Percentiles rank a stretch among this genome's conserved stretches.
Conservation (phyloP, 2,888 invertebrate genomes). For the Ectobius pallidus region DNA sequence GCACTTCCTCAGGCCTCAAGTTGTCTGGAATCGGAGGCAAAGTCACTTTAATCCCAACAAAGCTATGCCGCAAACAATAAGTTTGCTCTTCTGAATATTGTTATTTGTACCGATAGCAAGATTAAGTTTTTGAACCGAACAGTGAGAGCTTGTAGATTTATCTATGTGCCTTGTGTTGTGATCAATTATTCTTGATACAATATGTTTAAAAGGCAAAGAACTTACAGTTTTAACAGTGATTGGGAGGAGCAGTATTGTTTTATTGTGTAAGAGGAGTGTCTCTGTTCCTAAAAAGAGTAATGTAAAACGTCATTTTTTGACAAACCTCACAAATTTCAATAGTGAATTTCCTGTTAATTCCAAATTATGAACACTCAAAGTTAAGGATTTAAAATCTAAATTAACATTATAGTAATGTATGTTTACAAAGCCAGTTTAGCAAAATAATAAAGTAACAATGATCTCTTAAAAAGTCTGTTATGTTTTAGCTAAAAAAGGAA, state of each 20-base stretch:
- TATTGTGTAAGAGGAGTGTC: background rate
- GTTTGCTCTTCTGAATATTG: too few relatives aligned
- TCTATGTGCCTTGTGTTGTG: too few relatives aligned
- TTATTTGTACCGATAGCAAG: too few relatives aligned
- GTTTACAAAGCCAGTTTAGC: constrained; percentile 1
- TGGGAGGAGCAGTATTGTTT: background rate
- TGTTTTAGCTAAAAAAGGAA: constrained; percentile 9
- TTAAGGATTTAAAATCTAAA: background rate
- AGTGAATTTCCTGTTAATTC: background rate
- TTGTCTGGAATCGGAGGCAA: too few relatives aligned
- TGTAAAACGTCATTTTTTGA: background rate
- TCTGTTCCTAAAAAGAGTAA: background rate
- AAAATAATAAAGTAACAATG: constrained; percentile 2
- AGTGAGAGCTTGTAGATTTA: too few relatives aligned
- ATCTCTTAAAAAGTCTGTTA: background rate
- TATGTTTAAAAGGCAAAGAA: background rate
- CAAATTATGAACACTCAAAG: background rate
- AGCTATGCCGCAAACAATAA: too few relatives aligned
- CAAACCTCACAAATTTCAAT: background rate
- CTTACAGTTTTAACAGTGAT: background rate
- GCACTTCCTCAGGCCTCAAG: too few relatives aligned
- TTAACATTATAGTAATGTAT: background rate
- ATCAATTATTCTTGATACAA: too few relatives aligned
- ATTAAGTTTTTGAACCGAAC: too few relatives aligned
- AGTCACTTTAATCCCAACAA: too few relatives aligned